A percentile compares a stretch with the other conserved stretches of the same genome.
phyloP scores from a whole-genome alignment of 2,797 vertebrate species.

The Chloroceryle amazona region DNA sequence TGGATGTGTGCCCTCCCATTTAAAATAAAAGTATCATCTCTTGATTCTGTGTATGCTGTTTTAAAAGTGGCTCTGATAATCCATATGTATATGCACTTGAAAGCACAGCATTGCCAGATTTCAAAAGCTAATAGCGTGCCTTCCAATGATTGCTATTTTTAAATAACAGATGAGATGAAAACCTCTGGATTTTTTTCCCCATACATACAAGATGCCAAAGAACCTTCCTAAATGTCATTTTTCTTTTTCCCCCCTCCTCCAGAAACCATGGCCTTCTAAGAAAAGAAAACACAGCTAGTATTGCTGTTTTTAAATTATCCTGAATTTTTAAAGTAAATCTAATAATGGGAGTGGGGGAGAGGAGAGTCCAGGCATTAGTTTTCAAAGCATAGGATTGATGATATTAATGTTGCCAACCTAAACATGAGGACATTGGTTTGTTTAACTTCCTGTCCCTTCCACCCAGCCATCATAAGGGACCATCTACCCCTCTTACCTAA shows the following conservation, averaged over 20 bases:
- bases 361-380: not conserved
- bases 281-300: slow-evolving; percentile 11
- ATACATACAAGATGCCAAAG: not conserved
- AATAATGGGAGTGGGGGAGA: not conserved
- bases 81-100: not conserved
- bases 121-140: not conserved
- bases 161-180: not conserved
- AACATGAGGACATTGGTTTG: not conserved
- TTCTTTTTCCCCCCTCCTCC: not conserved
- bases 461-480: not conserved
- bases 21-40: not conserved
- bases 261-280: not conserved
- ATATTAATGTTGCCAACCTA: not conserved
- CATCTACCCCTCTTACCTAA: not conserved
- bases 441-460: not conserved
- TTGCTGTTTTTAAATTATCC: not conserved
- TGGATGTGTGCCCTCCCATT: not conserved
- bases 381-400: not conserved
- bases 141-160: not conserved
- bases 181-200: not conserved
- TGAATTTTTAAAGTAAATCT: slow-evolving; percentile 8
- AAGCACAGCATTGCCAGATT: not conserved
- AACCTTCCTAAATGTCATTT: not conserved
- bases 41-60: not conserved
- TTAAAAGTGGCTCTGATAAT: not conserved